phyloP scores from a whole-genome alignment of 1,140 invertebrate species.

The Hyles vespertilio region DNA sequence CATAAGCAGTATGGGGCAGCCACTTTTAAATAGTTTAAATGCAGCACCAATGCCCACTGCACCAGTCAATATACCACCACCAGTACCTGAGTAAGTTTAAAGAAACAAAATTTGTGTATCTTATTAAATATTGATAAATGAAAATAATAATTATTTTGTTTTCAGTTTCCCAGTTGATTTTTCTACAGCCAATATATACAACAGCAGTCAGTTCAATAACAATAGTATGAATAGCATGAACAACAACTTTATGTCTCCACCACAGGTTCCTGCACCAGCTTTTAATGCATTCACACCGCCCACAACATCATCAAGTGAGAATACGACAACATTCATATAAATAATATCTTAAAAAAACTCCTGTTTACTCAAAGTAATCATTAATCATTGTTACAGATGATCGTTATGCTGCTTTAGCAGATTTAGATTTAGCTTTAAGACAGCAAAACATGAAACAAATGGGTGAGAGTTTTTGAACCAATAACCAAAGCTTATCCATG shows the following conservation, averaged over 20 bases:
- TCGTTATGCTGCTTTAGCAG: conserved; percentile 72
- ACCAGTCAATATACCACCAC: conserved; percentile 16
- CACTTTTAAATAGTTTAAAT: conserved; percentile 32
- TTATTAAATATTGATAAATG: too few relatives aligned
- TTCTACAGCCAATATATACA: conserved; percentile 72
- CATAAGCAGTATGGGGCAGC: conserved; percentile 41
- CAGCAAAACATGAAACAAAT: conserved; percentile 68
- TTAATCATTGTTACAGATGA: conserved; percentile 55
- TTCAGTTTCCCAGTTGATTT: conserved; percentile 73
- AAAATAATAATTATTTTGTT: conserved; percentile 18
- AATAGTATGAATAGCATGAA: conserved; percentile 34
- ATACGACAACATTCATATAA: not conserved
- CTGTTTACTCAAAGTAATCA: not conserved
- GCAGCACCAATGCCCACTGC: conserved; percentile 21
- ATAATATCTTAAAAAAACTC: conserved; percentile 1
- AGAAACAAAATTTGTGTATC: not conserved
- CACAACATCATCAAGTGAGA: conserved; percentile 46
- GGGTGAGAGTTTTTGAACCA: conserved; percentile 33
- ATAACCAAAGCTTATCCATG: conserved; percentile 3
- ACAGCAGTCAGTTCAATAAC: conserved; percentile 70
- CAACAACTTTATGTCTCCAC: conserved; percentile 43
- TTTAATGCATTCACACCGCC: conserved; percentile 53
- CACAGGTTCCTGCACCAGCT: conserved; percentile 29
- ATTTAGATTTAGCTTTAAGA: conserved; percentile 66
- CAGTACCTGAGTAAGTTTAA: conserved; percentile 62